Conservation (phyloP, 2,888 invertebrate genomes). For the Lordiphosa fenestrarum region DNA sequence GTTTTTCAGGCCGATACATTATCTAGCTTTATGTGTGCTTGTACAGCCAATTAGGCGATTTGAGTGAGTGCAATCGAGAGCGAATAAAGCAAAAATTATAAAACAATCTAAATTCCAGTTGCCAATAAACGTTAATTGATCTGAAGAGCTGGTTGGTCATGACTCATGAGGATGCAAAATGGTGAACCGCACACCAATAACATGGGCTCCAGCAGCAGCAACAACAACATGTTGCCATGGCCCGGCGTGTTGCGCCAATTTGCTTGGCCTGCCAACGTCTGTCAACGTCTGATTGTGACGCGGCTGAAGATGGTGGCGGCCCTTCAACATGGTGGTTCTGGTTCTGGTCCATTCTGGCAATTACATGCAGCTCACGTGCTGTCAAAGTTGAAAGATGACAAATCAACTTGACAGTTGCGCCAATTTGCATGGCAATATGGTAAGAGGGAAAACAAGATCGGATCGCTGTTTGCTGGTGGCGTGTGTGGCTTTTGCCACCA, state of each 20-base stretch:
- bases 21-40: slow-evolving; percentile 11
- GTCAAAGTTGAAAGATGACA: slow-evolving; percentile 73
- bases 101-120: slow-evolving; percentile 50
- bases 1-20: no score
- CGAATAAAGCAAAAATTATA: slow-evolving; percentile 44
- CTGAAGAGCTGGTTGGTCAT: slow-evolving; percentile 14
- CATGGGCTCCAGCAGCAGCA: slow-evolving; percentile 1
- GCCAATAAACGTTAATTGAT: slow-evolving; percentile 61
- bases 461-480: slow-evolving; percentile 20
- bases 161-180: slow-evolving; percentile 9
- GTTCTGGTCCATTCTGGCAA: slow-evolving; percentile 49
- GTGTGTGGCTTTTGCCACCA: slow-evolving; percentile 35
- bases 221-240: slow-evolving; percentile 15
- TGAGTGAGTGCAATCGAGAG: slow-evolving; percentile 26
- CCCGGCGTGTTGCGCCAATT: slow-evolving; percentile 62
- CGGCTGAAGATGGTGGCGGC: slow-evolving; percentile 38
- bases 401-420: slow-evolving; percentile 68
- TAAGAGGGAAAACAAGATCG: slow-evolving; percentile 18
- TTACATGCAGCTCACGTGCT: slow-evolving; percentile 73
- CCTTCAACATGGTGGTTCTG: slow-evolving; percentile 36
- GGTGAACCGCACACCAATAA: slow-evolving; percentile 15
- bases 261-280: slow-evolving; percentile 63
- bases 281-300: slow-evolving; percentile 38
- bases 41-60: slow-evolving; percentile 59
- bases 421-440: slow-evolving; percentile 71